Percentiles rank a stretch among this genome's conserved stretches.
These are phyloP conservation scores for Cenopis cana DNA, from an alignment of 2,888 invertebrate species.

Conservation along the genomic window DNA sequence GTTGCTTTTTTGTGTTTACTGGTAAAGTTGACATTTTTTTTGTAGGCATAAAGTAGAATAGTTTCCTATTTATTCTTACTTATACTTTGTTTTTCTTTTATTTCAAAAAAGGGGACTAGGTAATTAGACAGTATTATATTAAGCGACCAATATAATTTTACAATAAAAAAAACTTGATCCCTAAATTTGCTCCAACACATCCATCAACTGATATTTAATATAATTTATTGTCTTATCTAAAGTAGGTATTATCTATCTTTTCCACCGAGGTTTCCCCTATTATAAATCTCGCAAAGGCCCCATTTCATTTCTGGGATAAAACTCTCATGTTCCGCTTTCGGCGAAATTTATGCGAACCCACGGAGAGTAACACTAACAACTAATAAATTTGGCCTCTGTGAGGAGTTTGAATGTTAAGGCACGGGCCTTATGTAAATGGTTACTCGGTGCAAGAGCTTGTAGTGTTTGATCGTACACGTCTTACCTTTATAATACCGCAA, in stretches of 20 bases:
- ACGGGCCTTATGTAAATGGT: no score
- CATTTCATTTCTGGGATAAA: conserved; percentile 40
- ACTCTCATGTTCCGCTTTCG: conserved; percentile 33
- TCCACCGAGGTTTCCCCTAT: background rate
- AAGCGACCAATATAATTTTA: no score
- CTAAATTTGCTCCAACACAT: background rate
- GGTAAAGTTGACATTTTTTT: no score
- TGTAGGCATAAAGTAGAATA: no score
- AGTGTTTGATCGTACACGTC: no score
- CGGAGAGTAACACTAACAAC: conserved; percentile 7
- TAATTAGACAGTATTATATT: no score
- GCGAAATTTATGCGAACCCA: conserved; percentile 16
- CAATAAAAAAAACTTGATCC: background rate
- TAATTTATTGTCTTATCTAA: background rate
- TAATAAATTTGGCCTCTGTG: conserved; percentile 2
- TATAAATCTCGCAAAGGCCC: conserved; percentile 32
- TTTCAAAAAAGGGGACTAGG: no score
- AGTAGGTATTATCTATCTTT: background rate
- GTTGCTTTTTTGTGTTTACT: background rate
- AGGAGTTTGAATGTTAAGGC: background rate
- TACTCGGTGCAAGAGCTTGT: no score
- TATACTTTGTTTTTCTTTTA: no score
- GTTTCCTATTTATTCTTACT: no score
- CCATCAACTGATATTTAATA: background rate
- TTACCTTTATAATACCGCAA: no score